Percentiles rank a stretch among this genome's conserved stretches.
These are phyloP conservation scores for Trachemys scripta DNA, from an alignment of 2,113 vertebrate genomes.

Conservation along the genomic window DNA sequence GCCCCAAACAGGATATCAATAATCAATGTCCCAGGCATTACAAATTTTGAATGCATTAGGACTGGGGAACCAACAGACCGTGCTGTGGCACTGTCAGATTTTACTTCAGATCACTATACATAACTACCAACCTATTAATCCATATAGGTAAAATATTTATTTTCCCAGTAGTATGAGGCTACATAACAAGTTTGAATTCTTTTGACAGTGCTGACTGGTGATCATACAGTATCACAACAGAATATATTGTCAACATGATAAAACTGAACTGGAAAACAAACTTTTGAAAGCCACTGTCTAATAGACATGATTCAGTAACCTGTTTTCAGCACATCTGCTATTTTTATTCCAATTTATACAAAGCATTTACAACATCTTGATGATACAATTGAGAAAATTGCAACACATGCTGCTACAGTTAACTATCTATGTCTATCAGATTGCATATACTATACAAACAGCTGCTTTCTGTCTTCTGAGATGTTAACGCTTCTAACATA, in stretches of 20 bases:
- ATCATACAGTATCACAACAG: not conserved
- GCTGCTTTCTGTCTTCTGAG: not conserved
- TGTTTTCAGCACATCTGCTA: not conserved
- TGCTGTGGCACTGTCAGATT: not conserved
- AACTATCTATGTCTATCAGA: not conserved
- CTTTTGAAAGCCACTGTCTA: not conserved
- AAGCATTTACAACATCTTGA: not conserved
- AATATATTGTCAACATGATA: not conserved
- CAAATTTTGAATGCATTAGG: not conserved
- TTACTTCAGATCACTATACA: not conserved
- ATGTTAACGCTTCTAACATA: not conserved
- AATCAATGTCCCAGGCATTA: not conserved
- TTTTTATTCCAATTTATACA: not conserved
- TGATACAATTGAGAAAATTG: not conserved
- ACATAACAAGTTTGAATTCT: not conserved
- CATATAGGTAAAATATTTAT: constrained; percentile 1
- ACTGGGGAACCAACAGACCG: accelerated
- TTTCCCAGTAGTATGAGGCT: not conserved
- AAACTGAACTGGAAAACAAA: not conserved
- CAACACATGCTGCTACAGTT: not conserved
- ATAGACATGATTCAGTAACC: not conserved
- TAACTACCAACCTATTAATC: not conserved
- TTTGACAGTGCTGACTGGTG: not conserved
- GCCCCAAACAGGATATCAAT: not conserved
- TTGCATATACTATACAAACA: not conserved